These are phyloP conservation scores for Naso thynnoides DNA, from an alignment of 2,797 vertebrate genomes.

Conservation along the genomic window DNA sequence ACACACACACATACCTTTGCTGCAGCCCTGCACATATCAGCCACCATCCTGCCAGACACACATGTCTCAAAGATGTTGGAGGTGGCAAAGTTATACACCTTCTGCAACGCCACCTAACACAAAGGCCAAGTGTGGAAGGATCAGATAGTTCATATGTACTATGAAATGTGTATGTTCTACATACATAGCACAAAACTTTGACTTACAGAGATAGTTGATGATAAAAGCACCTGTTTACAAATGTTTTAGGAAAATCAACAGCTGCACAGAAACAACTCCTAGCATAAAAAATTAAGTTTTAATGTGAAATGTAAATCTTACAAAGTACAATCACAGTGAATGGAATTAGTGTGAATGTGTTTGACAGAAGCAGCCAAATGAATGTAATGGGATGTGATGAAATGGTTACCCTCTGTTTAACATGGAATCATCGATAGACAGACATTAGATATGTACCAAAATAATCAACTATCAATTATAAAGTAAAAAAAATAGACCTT, in stretches of 20 bases:
- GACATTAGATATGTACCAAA: too few species aligned
- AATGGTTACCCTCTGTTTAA: too few species aligned
- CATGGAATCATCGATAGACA: too few species aligned
- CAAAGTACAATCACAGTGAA: too few species aligned
- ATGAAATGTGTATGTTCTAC: too few species aligned
- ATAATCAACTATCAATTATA: background rate
- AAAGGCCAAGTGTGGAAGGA: background rate
- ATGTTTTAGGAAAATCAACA: background rate
- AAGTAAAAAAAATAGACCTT: background rate
- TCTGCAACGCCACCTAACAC: slow-evolving; percentile 92
- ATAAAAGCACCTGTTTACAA: background rate
- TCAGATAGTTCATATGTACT: background rate
- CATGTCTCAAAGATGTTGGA: slow-evolving; percentile 98
- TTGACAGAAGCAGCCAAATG: too few species aligned
- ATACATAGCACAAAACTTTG: background rate
- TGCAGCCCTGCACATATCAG: slow-evolving; percentile 97
- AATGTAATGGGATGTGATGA: too few species aligned
- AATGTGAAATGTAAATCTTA: too few species aligned
- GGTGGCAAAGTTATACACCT: slow-evolving; percentile 94
- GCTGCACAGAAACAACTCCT: background rate
- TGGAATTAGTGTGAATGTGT: too few species aligned
- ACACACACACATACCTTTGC: slow-evolving; percentile 86
- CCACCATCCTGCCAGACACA: slow-evolving; percentile 97
- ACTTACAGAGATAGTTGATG: background rate
- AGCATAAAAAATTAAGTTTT: background rate